Conservation (phyloP, 2,113 vertebrate genomes). For the Vicugna pacos region DNA sequence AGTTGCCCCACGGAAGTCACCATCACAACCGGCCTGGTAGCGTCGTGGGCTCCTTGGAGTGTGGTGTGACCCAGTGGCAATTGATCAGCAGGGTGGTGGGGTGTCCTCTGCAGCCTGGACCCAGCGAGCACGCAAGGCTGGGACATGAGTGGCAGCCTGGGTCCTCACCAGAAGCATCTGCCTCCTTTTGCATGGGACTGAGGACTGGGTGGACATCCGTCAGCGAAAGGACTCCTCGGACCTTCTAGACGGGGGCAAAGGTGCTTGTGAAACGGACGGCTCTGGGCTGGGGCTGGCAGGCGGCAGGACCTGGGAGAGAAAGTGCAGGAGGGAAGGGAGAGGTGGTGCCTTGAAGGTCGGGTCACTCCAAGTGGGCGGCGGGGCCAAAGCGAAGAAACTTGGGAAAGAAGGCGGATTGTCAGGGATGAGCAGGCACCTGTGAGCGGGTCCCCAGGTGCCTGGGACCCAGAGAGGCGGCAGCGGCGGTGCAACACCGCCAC, state of each 20-base stretch:
- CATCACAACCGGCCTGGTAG: fast-evolving
- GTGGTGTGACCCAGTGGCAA: fast-evolving
- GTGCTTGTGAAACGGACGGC: background rate
- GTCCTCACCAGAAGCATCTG: too few species aligned
- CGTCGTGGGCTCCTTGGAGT: fast-evolving
- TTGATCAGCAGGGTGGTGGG: fast-evolving
- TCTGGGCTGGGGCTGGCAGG: too few species aligned
- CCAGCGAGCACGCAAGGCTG: fast-evolving
- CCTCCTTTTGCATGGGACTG: fast-evolving
- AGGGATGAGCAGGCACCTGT: fast-evolving
- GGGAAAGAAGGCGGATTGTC: background rate
- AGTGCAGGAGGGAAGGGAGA: background rate
- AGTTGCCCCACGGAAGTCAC: fast-evolving
- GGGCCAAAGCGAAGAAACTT: background rate
- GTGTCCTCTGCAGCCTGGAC: fast-evolving
- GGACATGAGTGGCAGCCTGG: fast-evolving
- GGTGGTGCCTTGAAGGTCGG: background rate
- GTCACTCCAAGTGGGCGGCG: background rate
- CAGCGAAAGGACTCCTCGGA: background rate
- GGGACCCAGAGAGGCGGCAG: background rate
- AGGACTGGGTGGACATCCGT: background rate
- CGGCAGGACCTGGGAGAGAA: fast-evolving
- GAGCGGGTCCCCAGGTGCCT: fast-evolving
- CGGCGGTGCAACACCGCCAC: background rate
- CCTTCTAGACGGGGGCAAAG: fast-evolving